Base-by-base conservation (phyloP, 2,113 vertebrate species). In the Poecilia latipinna region DNA sequence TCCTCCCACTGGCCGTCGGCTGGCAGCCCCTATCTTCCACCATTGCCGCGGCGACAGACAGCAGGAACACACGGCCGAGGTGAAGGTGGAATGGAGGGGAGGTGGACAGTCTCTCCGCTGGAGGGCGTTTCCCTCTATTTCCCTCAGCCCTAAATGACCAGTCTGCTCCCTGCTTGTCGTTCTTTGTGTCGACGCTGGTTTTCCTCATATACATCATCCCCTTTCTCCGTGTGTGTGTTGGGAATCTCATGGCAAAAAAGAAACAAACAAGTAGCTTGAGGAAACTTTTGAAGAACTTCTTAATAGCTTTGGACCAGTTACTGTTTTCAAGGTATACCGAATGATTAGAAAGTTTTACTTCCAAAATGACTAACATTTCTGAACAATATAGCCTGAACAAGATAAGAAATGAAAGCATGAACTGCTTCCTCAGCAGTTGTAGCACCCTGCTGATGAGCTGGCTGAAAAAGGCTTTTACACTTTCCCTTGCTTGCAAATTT, bases 1-100 rank as follows among this genome's bases (percentile, higher is more conserved):
- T 93, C 91, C 91, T 88, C 86, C 76, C 65, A 37, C 81, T 65
- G 74, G 71, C 76, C 78, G 32, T 57, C 67, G 74, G 67, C 83
- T 77, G 54, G 79, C 78, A 54, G 78, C 78, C 72, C 54, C 8
- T 61, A 70, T 85, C 75, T 84, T 79, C 62, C 68, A 29, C 77
- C 72, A 15, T 85, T 77, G 42, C 80, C 67, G 32, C 39, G 42
- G 72, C 64, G 70, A 81, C 69, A 64, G 74, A 68, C 82, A 42
- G 76, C 68, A 28, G 78, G 79, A 89, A 90, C 79, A 85, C 82
- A 70, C 60, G 70, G 80, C 63, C 12, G 73, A 87, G 87, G 82
- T 87, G 66, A 68, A 88, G 89, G 86, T 82, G 84, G 84, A 81
- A 80, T 4, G 28, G 68, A 82, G 75, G 69, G 48, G 68, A 61